Conservation (phyloP, 2,888 invertebrate species). For the Icerya purchasi region DNA sequence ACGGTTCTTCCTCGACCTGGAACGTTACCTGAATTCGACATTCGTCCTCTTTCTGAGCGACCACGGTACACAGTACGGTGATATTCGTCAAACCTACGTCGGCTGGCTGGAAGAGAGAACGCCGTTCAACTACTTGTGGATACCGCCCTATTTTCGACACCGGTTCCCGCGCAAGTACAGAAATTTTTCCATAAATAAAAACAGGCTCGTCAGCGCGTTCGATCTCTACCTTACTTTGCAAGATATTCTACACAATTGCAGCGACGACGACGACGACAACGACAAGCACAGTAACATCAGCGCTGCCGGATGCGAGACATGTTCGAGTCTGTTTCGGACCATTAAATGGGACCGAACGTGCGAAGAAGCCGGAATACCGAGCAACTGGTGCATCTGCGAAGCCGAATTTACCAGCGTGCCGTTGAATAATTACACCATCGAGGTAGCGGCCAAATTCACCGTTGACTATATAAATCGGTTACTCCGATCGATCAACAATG, state of each 20-base stretch:
- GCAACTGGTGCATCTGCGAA: conserved; percentile 54
- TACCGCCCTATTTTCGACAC: conserved; percentile 38
- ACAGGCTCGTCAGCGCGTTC: conserved; percentile 49
- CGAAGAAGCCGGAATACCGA: conserved; percentile 39
- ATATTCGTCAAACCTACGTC: conserved; percentile 39
- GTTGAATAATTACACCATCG: conserved; percentile 18
- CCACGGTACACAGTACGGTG: conserved; percentile 56
- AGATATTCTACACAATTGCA: conserved; percentile 31
- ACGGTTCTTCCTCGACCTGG: conserved; percentile 31
- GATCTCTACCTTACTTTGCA: conserved; percentile 50
- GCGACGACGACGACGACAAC: conserved; percentile 19
- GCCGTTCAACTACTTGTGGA: conserved; percentile 46
- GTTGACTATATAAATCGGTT: conserved; percentile 13
- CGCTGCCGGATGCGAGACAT: conserved; percentile 32
- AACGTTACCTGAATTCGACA: conserved; percentile 38
- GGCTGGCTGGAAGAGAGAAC: conserved; percentile 59
- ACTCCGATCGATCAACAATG: conserved; percentile 10
- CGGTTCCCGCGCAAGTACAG: conserved; percentile 32
- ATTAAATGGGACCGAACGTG: conserved; percentile 41
- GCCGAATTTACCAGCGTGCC: conserved; percentile 20
- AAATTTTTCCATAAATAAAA: conserved; percentile 37
- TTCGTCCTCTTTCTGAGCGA: conserved; percentile 54
- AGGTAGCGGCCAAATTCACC: conserved; percentile 13
- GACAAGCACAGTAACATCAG: not conserved
- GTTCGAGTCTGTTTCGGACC: conserved; percentile 38